A percentile compares a stretch with the other conserved stretches of the same genome.
These are phyloP conservation scores for Sylvia atricapilla DNA, from an alignment of 2,113 vertebrate species.

Conservation along the genomic window DNA sequence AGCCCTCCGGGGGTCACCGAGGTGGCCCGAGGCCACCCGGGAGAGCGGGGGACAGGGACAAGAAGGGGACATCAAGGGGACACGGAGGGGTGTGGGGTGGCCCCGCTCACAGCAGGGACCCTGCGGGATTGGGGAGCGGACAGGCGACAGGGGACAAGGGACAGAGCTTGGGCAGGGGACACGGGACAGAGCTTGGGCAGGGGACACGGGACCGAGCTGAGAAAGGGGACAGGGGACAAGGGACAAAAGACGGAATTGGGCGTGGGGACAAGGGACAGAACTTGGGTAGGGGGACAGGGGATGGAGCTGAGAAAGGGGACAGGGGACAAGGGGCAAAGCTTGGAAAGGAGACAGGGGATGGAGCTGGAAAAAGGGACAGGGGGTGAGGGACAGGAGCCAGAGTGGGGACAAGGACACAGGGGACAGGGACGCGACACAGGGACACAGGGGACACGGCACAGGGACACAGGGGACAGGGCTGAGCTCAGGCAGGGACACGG, in stretches of 20 bases:
- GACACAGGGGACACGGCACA: no score
- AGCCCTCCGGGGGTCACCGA: neutral
- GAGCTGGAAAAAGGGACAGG: no score
- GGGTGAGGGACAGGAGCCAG: no score
- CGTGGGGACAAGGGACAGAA: neutral
- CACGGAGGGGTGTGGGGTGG: rapidly evolving
- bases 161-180: no score
- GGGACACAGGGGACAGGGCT: no score
- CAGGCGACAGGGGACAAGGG: neutral
- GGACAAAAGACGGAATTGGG: neutral
- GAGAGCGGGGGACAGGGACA: neutral
- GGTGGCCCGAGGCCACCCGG: neutral
- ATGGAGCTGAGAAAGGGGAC: neutral
- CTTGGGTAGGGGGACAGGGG: neutral
- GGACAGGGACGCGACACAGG: no score
- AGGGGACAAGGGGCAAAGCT: neutral
- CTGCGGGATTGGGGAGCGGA: neutral
- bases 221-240: neutral
- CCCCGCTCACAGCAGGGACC: rapidly evolving
- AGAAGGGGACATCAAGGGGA: neutral
- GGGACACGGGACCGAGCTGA: no score
- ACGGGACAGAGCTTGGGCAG: no score
- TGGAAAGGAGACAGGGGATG: no score
- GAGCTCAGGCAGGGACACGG: neutral
- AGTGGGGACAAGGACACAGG: neutral